Evolutionary conservation across 2,113 vertebrate species (phyloP).

Genomic region (Varanus komodoensis): DNA sequence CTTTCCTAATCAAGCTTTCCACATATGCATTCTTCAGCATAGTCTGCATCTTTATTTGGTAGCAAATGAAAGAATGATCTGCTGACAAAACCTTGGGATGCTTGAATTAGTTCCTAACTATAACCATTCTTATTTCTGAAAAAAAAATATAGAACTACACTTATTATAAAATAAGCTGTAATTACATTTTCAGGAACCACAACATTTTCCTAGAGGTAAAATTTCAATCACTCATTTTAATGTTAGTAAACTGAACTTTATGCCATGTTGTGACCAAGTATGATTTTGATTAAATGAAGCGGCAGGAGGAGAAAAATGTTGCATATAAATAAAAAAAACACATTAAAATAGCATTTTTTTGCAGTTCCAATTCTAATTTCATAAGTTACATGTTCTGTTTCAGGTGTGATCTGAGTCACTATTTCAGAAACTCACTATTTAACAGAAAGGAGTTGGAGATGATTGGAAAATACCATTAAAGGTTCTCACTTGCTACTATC

Average conservation of each 20-base stretch:
- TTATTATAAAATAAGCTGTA: slow-evolving; percentile 60
- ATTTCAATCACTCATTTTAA: slow-evolving; percentile 61
- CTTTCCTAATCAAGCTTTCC: slow-evolving; percentile 29
- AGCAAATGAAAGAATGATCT: slow-evolving; percentile 15
- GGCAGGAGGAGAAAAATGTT: background rate
- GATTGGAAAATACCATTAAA: too few relatives aligned
- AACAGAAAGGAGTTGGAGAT: background rate
- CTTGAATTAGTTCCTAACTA: slow-evolving; percentile 55
- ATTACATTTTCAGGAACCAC: slow-evolving; percentile 57
- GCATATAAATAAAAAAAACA: background rate
- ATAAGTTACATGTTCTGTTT: background rate
- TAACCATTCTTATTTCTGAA: slow-evolving; percentile 47
- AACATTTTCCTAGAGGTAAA: slow-evolving; percentile 58
- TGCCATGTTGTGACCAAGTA: slow-evolving; percentile 24
- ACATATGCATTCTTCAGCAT: background rate
- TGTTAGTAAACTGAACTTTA: slow-evolving; percentile 59
- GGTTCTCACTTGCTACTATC: too few relatives aligned
- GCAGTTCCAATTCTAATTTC: background rate
- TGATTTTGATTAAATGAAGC: slow-evolving; percentile 28
- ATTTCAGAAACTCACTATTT: background rate
- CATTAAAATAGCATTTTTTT: background rate
- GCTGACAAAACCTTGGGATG: slow-evolving; percentile 33
- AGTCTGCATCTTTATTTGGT: slow-evolving; percentile 25
- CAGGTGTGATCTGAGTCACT: background rate
- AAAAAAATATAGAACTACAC: slow-evolving; percentile 65